Conservation (phyloP, 37 sponge, comb jelly and placozoan species). For the Hexactinellida sp. region DNA sequence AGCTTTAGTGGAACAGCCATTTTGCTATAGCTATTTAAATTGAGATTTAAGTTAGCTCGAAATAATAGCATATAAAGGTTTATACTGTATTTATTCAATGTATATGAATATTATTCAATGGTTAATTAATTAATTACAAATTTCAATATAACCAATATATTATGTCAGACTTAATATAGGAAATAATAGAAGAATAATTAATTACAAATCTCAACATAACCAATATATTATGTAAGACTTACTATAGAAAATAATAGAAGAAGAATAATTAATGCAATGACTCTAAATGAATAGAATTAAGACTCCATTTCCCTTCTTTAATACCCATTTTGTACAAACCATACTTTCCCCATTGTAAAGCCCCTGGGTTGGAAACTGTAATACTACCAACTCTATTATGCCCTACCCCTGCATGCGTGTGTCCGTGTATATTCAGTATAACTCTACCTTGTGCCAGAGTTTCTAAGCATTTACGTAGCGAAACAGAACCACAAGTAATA, state of each 20-base stretch:
- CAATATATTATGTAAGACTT: too few relatives aligned
- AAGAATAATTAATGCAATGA: background rate
- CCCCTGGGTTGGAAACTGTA: conserved; percentile 54
- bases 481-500: background rate
- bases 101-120: too few relatives aligned
- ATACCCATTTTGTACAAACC: background rate
- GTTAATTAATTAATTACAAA: too few relatives aligned
- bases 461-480: background rate
- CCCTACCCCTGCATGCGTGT: conserved; percentile 50
- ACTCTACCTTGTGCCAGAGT: conserved; percentile 32
- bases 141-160: too few relatives aligned
- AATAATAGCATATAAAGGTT: too few relatives aligned
- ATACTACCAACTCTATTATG: conserved; percentile 33
- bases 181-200: too few relatives aligned
- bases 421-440: conserved; percentile 66
- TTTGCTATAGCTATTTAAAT: too few relatives aligned
- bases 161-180: background rate
- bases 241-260: background rate
- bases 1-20: background rate
- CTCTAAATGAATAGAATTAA: background rate
- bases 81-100: too few relatives aligned
- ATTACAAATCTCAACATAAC: too few relatives aligned
- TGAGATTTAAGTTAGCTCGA: too few relatives aligned
- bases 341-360: conserved; percentile 23
- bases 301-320: background rate